phyloP scores from a whole-genome alignment of 2,113 vertebrate species.

The Isurus oxyrinchus region DNA sequence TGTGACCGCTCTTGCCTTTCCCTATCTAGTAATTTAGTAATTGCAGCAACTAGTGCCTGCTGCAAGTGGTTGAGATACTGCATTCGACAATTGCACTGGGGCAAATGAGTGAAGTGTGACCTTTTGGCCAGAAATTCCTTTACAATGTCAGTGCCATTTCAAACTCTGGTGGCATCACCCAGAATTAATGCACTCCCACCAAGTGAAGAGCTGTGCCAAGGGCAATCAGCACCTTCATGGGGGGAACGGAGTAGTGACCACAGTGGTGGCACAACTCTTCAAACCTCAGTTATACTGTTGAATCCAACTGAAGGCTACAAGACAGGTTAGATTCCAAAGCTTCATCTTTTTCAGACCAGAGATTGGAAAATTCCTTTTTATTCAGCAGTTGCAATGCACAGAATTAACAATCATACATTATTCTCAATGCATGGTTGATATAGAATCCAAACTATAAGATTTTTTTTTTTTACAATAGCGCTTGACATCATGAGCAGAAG shows the following conservation, averaged over 20 bases:
- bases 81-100: neutral
- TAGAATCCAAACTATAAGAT: neutral
- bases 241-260: neutral
- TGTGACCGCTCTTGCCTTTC: neutral
- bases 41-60: neutral
- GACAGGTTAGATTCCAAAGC: neutral
- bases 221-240: neutral
- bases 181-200: neutral
- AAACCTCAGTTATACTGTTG: neutral
- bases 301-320: neutral
- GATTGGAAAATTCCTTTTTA: neutral
- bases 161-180: no score
- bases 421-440: neutral
- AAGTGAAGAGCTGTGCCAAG: neutral
- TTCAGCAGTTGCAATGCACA: neutral
- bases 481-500: neutral
- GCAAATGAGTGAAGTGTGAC: neutral
- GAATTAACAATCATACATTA: neutral
- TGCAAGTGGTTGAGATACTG: neutral
- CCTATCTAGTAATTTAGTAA: neutral
- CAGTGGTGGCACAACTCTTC: neutral
- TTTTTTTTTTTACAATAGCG: neutral
- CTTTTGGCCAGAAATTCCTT: neutral
- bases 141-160: neutral
- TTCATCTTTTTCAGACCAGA: neutral